Base-by-base conservation (phyloP, 1,140 invertebrate species). In the Xylocopa sonorina region DNA sequence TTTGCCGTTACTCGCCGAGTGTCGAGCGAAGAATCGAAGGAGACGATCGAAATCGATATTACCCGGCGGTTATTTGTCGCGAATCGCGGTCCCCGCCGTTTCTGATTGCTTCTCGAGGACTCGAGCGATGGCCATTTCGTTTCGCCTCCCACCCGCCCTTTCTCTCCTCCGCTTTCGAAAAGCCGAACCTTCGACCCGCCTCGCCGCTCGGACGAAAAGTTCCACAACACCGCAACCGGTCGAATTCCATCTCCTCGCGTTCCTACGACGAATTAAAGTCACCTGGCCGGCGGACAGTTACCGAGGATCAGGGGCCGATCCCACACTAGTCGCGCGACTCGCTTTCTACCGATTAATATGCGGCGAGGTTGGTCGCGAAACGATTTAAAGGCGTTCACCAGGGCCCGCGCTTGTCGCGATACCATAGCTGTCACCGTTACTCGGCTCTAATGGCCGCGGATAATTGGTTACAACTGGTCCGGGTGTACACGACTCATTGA, bases 311-410 rank as follows among this genome's bases (percentile, higher is more conserved):
- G 27, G 43, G 32, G 29, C 34, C 60, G 68, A 38, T 71, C 43
- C 41, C 34, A 27, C 71, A 50, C 76, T 64, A 18, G 46, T 38
- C 48, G 53, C 32, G 41, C 24, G 34, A 62, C 51, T 69, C 58
- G 80, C 86, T 88, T 88, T 88, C 87, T 85, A 88, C 32, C 87
- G 85, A 85, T 88, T 85, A 87, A 88, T 87, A 85, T 81, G 85
- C 83, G 68, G 57, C 74, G 50, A 80, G 68, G 43, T 24, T 51
- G 41, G 29, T 60, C 43, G 27, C n/a, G 27, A 21, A 60, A 77
- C 67, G 82, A 77, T 78, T 78, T 62, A 67, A 78, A 74, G 78
- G 76, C 76, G 64, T 79, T 82, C 76, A 75, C 71, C 67, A 46
- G 27, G n/a, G 43, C 48, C 34, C 46, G 62, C 24, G 60, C 73